Conservation (phyloP, 2,888 invertebrate species). For the Meiosimyza decipiens region DNA sequence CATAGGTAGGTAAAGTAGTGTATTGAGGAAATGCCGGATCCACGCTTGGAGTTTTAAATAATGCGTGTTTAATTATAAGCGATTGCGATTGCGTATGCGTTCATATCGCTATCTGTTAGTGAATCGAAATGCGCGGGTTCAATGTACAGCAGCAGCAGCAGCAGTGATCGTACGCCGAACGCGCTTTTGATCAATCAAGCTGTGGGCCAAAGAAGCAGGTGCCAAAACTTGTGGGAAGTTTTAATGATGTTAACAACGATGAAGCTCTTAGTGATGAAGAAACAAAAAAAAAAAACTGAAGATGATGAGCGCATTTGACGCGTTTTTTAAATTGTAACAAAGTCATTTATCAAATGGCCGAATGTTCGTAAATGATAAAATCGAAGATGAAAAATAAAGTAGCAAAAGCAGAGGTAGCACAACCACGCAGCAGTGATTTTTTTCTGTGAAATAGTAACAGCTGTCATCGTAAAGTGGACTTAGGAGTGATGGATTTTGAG, state of each 20-base stretch:
- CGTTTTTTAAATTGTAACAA: constrained; percentile 2
- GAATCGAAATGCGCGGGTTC: constrained; percentile 10
- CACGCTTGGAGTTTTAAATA: constrained; percentile 18
- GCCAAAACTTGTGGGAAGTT: no score
- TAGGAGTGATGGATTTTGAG: not conserved
- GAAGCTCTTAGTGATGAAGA: no score
- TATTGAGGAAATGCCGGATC: not conserved
- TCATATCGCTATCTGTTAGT: not conserved
- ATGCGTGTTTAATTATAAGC: constrained; percentile 27
- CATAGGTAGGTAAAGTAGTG: not conserved
- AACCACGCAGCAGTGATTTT: not conserved
- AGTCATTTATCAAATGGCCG: not conserved
- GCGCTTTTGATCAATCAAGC: no score
- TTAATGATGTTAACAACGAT: no score
- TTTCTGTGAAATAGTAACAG: not conserved
- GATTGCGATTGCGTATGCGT: constrained; percentile 4
- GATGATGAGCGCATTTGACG: no score
- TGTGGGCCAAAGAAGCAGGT: no score
- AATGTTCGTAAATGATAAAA: not conserved
- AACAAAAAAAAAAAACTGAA: no score
- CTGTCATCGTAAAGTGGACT: not conserved
- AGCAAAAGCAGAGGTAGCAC: not conserved
- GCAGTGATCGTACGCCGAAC: not conserved
- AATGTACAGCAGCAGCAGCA: not conserved
- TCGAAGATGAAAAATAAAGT: not conserved